Base-by-base conservation (phyloP, 2,888 invertebrate species). In the Seira sanloemensis region DNA sequence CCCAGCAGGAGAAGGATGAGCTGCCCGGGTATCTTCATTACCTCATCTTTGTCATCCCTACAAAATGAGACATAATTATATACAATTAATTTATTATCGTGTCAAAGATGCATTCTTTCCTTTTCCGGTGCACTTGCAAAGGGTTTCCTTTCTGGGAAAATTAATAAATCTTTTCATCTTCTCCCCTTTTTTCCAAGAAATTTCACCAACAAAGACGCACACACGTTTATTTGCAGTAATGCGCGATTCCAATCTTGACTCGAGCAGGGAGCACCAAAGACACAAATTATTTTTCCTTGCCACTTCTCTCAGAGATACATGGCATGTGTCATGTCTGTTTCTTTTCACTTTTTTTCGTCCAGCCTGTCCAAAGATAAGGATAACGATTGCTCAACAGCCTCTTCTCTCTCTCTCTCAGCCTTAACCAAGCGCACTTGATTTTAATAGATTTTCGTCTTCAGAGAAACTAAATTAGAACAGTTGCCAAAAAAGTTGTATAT, bases 11-110 rank as follows among this genome's bases (percentile, higher is more conserved):
- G 81, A 25, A 75, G 71, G 75, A 37, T 75, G 1, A 69, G 50
- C 81, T 75, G 54, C 65, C 50, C 69, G 25, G 65, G 46, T 54
- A 62, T 71, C 81, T 81, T 81, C 81, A 81, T 81, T 71, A 81
- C 81, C 81, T 81, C 81, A 81, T 81, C 71, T 9, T 77, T 46
- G 12, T 27, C 77, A 58, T 77, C 69, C 69, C 81, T 81, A 50
- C 0, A 79, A 72, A 1, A 18, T 50, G 54, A 75, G n/a, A 69
- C 37, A 37, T 7, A 37, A 37, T 4, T 4, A 37, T 4, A 37
- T 7, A 37, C 4, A 37, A 37, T 37, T 37, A 4, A 37, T 37
- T 37, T 37, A 37, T 4, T 7, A 37, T 37, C 12, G 5, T 12
- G 37, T 7, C 12, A 37, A 37, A 37, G 12, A n/a, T n/a, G 4